Conservation (phyloP, 35 echinoderm and acorn worm species). For the Antedon bifida region DNA sequence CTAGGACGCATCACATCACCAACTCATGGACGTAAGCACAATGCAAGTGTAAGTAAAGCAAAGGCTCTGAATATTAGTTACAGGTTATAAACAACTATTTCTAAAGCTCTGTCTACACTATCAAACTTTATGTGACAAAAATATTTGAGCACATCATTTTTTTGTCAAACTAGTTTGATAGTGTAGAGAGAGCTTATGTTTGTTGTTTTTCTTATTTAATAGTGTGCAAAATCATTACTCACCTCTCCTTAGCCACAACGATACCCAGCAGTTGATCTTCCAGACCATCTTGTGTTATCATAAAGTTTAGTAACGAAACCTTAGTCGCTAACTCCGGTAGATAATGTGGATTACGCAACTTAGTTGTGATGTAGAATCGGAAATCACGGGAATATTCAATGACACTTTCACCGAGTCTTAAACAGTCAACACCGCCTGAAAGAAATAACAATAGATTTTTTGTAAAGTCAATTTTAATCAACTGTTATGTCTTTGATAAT, state of each 20-base stretch:
- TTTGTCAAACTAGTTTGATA: too few relatives aligned
- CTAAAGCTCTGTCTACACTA: too few relatives aligned
- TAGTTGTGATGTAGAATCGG: conserved; percentile 99
- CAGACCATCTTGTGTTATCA: conserved; percentile 88
- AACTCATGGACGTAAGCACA: too few relatives aligned
- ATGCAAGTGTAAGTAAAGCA: too few relatives aligned
- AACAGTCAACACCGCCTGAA: conserved; percentile 88
- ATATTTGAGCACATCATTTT: too few relatives aligned
- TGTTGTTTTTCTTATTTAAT: too few relatives aligned
- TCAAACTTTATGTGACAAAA: too few relatives aligned
- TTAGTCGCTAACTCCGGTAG: conserved; percentile 83
- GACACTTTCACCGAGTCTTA: conserved; percentile 79
- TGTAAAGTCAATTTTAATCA: background rate
- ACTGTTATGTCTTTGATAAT: background rate
- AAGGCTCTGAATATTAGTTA: too few relatives aligned
- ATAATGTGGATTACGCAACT: conserved; percentile 92
- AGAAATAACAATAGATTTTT: background rate
- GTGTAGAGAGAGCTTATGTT: too few relatives aligned
- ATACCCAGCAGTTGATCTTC: conserved; percentile 95
- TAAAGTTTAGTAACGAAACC: conserved; percentile 92
- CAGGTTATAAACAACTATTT: too few relatives aligned
- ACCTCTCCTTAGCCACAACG: conserved; percentile 90
- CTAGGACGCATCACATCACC: too few relatives aligned
- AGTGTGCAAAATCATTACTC: background rate
- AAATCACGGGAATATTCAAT: conserved; percentile 94